Evolutionary conservation across 2,113 vertebrate species (phyloP), one percentile per base, ranked within the genome.

Genomic region (Myxocyprinus asiaticus): DNA sequence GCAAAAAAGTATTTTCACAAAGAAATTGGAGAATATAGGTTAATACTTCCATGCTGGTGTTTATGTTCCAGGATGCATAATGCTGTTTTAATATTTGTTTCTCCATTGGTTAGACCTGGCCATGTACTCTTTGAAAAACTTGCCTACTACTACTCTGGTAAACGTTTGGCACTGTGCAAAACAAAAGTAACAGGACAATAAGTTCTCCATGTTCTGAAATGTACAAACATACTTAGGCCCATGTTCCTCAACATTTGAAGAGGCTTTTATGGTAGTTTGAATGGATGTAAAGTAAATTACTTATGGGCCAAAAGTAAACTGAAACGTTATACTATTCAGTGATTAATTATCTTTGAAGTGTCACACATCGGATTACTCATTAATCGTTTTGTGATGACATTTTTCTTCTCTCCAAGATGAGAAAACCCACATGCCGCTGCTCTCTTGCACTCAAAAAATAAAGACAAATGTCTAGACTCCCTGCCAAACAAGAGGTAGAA

Each of bases 1-100:
- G 98, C 78, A 99, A 91, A 99, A 99, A 86, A 99, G 96, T 86
- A 91, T 99, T 73, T 99, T 99, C 88, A 99, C 98, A 84, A 99
- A 99, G 89, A 97, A 99, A 88, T 80, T 99, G 88, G 98, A 99
- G 87, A 94, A 91, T 0, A 56, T 33, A n/a, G 42, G 63, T 72
- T 58, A 59, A 17, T n/a, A 7, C 45, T 53, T 14, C 7, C 9
- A n/a, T 22, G 63, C 17, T 58, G 33, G 8, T 77, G 10, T 9
- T 70, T 61, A 33, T 72, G 45, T 53, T 51, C 70, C 9, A n/a
- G 7, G 10, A 56, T 80, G 74, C 77, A 83, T 67, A 75, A 80
- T 48, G 56, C 55, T n/a, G 42, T 73, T 81, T 64, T 74, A 63
- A 81, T 33, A 15, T 15, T 78, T 65, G 45, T 73, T 15, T 75